A percentile compares a stretch with the other conserved stretches of the same genome.
These are phyloP conservation scores for Daphoenositta chrysoptera DNA, from an alignment of 2,113 vertebrate genomes.

Conservation along the genomic window DNA sequence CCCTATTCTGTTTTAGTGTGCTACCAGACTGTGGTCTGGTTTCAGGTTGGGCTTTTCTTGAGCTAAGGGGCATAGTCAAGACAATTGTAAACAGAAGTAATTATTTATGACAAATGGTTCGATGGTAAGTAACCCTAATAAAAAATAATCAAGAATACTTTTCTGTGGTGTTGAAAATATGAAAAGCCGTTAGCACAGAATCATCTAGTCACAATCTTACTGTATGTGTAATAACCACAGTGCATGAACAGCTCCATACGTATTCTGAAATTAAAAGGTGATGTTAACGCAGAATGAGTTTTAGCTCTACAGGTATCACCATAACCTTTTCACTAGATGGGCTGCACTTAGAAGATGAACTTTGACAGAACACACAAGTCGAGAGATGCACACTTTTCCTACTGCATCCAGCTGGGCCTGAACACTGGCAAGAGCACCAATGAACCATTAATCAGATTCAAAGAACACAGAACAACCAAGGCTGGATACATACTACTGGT, in stretches of 20 bases:
- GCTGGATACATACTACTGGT: accelerated
- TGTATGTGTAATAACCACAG: not conserved
- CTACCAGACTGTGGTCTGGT: not conserved
- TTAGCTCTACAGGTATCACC: not conserved
- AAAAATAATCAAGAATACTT: not conserved
- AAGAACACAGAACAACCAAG: not conserved
- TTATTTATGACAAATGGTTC: not conserved
- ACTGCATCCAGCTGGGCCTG: not conserved
- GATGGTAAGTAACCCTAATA: not conserved
- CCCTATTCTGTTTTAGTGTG: not conserved
- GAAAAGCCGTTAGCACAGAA: not conserved
- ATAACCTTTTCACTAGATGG: constrained; percentile 14
- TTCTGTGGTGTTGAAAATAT: not conserved
- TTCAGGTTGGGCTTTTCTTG: not conserved
- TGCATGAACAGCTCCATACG: not conserved
- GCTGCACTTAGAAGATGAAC: not conserved
- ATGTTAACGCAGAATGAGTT: not conserved
- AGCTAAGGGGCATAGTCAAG: not conserved
- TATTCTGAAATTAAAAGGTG: not conserved
- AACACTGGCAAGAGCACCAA: not conserved
- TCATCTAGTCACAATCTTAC: not conserved
- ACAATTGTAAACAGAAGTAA: not conserved
- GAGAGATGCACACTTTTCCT: not conserved
- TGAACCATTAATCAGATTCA: not conserved
- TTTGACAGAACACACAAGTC: not conserved